Base-by-base conservation (phyloP, 2,888 invertebrate species). In the Papilio demoleus region DNA sequence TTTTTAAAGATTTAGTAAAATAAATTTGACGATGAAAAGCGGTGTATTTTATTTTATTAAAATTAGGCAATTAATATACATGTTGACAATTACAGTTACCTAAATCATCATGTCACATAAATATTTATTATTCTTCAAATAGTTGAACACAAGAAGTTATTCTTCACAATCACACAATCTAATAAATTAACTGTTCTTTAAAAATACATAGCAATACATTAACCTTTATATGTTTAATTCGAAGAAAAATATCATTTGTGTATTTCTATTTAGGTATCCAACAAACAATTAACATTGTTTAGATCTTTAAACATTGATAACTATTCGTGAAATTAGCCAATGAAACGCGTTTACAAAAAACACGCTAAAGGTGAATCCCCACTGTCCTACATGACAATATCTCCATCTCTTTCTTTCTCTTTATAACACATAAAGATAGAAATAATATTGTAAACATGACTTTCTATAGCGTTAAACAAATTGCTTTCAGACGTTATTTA, bases 401-500 rank as follows among this genome's bases (percentile, higher is more conserved):
- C 8, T 8, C 9, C 45, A 19, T 17, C 45, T 11, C 4, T 45
- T 11, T 19, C 9, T 17, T 19, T 45, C 9, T 2, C 45, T 19
- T 19, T 45, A 9, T 19, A 19, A 45, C 8, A 17, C 6, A 45
- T 19, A 19, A 11, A 45, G 45, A 19, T 9, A 9, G 45, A 12
- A 8, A 19, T 45, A 45, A 19, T 42, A 2, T 42, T 17, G 19
- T 17, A 27, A n/a, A 31, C 34, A 12, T 36, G n/a, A n/a, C 14
- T n/a, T 36, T 27, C 50, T 50, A 53, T 53, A 40, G 63, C 45
- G 38, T 31, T 38, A 36, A 68, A 64, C 63, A 64, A 68, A 68
- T 68, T 53, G 70, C 40, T 12, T 1, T 58, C 67, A 56, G 65
- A 71, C 71, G 19, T 59, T 69, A 65, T 69, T 69, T 69, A 65